These are phyloP conservation scores for Halcyon senegalensis DNA, from an alignment of 2,113 vertebrate species.

Conservation along the genomic window DNA sequence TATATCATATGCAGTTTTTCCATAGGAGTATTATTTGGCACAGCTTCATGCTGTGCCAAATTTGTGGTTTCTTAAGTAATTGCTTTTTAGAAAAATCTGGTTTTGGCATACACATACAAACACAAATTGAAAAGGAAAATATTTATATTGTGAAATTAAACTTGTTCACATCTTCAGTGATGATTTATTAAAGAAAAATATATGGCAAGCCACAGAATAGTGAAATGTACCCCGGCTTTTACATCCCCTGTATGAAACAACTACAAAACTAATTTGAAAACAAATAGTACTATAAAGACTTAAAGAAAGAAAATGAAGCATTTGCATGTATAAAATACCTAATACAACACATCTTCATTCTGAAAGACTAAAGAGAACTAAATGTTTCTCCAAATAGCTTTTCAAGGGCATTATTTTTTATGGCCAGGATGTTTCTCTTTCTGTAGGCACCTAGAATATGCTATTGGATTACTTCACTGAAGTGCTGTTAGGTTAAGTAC, in stretches of 20 bases:
- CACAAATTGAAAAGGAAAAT: conserved; percentile 57
- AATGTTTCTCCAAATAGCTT: conserved; percentile 61
- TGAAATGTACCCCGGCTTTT: conserved; percentile 1
- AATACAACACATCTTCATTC: conserved; percentile 56
- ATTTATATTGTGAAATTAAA: conserved; percentile 50
- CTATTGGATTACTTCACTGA: conserved; percentile 28
- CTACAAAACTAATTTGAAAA: conserved; percentile 64
- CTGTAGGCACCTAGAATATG: conserved; percentile 48
- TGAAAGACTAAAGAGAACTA: conserved; percentile 41
- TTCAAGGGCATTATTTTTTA: conserved; percentile 63
- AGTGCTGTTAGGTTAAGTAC: neutral
- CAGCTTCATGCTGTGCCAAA: neutral
- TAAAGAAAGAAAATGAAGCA: conserved; percentile 61
- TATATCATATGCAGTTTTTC: conserved; percentile 16
- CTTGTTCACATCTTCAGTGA: conserved; percentile 45
- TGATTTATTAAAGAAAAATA: conserved; percentile 52
- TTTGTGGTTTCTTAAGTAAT: conserved; percentile 21
- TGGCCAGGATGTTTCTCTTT: conserved; percentile 55
- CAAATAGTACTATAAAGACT: conserved; percentile 64
- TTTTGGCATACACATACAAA: conserved; percentile 33
- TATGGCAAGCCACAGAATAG: neutral
- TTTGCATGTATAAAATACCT: conserved; percentile 69
- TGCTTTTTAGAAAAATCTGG: conserved; percentile 32
- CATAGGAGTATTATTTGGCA: conserved; percentile 12
- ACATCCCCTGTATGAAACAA: conserved; percentile 10